phyloP scores from a whole-genome alignment of 2,113 vertebrate genomes.

The Nyctibius bracteatus region DNA sequence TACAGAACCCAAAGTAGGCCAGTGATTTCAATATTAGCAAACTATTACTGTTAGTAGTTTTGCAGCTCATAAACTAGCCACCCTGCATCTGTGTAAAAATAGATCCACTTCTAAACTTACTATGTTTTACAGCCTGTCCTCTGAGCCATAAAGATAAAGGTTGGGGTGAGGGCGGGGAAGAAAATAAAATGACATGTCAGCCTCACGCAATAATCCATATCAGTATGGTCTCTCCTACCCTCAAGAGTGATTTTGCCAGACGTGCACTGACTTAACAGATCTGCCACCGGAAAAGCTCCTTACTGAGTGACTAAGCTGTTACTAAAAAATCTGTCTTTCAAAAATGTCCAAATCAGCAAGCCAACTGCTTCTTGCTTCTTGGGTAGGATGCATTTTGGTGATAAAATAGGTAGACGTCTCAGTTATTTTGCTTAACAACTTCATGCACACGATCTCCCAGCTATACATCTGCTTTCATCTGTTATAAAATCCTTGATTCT shows the following conservation, averaged over 20 bases:
- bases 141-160: neutral
- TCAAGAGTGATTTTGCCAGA: neutral
- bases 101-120: neutral
- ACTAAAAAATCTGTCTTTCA: neutral
- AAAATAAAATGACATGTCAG: neutral
- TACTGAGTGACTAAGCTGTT: neutral
- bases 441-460: neutral
- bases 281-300: neutral
- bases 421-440: neutral
- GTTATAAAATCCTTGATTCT: neutral
- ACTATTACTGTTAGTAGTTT: neutral
- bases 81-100: neutral
- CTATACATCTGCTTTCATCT: neutral
- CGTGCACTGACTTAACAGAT: neutral
- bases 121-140: neutral
- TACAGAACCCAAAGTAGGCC: neutral
- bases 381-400: neutral
- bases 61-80: neutral
- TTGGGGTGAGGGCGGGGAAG: accelerated
- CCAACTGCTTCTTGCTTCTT: neutral
- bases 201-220: neutral
- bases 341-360: neutral
- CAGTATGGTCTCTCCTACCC: neutral
- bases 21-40: neutral
- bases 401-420: neutral